These are phyloP conservation scores for Oncopodura yosiiana DNA, from an alignment of 1,140 invertebrate genomes.

Conservation along the genomic window DNA sequence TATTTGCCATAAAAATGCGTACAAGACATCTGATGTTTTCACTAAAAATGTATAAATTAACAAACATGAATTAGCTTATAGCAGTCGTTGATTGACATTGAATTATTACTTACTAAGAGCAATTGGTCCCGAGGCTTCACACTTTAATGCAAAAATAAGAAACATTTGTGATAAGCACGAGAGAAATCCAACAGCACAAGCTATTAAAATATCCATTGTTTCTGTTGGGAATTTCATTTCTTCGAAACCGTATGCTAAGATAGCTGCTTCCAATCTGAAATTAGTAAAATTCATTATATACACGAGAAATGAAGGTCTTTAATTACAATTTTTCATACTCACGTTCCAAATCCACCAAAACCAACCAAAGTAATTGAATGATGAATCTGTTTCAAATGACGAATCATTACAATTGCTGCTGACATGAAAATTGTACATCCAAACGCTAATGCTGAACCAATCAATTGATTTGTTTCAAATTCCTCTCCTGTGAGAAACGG, in stretches of 20 bases:
- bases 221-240: constrained; percentile 27
- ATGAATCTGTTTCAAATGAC: constrained; percentile 32
- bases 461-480: constrained; percentile 25
- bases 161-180: constrained; percentile 31
- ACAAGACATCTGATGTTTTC: constrained; percentile 31
- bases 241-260: constrained; percentile 22
- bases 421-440: constrained; percentile 30
- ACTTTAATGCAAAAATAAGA: constrained; percentile 33
- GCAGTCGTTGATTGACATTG: background rate
- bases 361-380: constrained; percentile 29
- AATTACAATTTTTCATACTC: too few species aligned
- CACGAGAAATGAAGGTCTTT: too few species aligned
- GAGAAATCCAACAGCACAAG: constrained; percentile 20
- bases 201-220: constrained; percentile 23
- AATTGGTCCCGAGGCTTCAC: constrained; percentile 16
- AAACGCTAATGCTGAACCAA: constrained; percentile 28
- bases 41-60: too few species aligned
- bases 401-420: constrained; percentile 33
- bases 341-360: constrained; percentile 33
- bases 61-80: too few species aligned
- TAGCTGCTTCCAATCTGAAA: constrained; percentile 16
- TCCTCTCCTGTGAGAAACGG: constrained; percentile 24
- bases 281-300: too few species aligned
- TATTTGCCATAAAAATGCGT: constrained; percentile 33
- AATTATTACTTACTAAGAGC: too few species aligned